A percentile compares a stretch with the other conserved stretches of the same genome.
phyloP scores from a whole-genome alignment of 2,888 invertebrate species.

The Stomorhina lunata region DNA sequence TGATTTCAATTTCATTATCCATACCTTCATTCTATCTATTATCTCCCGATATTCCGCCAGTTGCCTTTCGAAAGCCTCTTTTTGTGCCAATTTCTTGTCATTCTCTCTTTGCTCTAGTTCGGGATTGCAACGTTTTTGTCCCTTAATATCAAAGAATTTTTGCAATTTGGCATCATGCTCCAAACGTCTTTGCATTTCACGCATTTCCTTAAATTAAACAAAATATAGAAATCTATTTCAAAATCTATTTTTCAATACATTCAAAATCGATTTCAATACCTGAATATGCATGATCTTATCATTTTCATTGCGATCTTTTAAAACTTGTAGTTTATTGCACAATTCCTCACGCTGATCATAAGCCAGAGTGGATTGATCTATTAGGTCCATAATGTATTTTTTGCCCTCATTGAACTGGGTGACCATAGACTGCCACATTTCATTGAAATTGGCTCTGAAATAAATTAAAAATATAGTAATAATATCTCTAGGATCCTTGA shows the following conservation, averaged over 20 bases:
- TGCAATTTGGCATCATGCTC: constrained; percentile 92
- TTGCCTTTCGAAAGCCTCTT: constrained; percentile 85
- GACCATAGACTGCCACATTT: constrained; percentile 88
- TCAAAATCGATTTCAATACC: constrained; percentile 74
- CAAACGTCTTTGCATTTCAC: constrained; percentile 90
- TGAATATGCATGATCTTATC: constrained; percentile 85
- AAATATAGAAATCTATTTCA: background rate
- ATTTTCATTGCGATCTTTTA: constrained; percentile 89
- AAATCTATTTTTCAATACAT: background rate
- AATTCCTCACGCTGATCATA: constrained; percentile 93
- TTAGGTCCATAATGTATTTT: constrained; percentile 89
- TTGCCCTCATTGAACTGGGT: constrained; percentile 89
- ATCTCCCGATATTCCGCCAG: constrained; percentile 88
- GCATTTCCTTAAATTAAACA: constrained; percentile 85
- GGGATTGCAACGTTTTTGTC: constrained; percentile 87
- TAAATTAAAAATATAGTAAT: background rate
- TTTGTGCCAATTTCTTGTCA: constrained; percentile 85
- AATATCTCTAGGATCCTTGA: background rate
- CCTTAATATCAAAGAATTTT: constrained; percentile 91
- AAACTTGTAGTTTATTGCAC: constrained; percentile 88
- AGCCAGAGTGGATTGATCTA: constrained; percentile 92
- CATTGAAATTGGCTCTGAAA: constrained; percentile 88
- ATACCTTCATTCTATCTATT: constrained; percentile 87
- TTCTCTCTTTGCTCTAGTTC: constrained; percentile 88
- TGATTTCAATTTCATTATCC: too few species aligned